phyloP scores from a whole-genome alignment of 37 sponge, comb jelly and placozoan genomes.

The Chondrosia reniformis region DNA sequence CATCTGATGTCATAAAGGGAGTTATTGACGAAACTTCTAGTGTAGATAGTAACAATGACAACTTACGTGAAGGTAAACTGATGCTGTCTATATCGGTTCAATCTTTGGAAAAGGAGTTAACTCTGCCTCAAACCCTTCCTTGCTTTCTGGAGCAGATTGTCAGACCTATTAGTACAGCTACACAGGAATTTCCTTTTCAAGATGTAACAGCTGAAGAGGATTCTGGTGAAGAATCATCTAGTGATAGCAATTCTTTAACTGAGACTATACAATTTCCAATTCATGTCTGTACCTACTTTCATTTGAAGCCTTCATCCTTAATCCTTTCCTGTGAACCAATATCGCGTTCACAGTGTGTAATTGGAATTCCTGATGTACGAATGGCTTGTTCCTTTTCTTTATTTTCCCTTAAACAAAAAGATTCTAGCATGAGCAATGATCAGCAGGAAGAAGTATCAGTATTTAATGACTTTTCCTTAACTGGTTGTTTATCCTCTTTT shows the following conservation, averaged over 20 bases:
- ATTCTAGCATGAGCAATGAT: background rate
- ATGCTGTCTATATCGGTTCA: slow-evolving; percentile 45
- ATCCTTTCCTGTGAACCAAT: slow-evolving; percentile 81
- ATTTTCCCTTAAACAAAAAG: slow-evolving; percentile 24
- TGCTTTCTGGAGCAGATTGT: slow-evolving; percentile 88
- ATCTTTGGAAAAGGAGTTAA: slow-evolving; percentile 65
- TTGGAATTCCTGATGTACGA: slow-evolving; percentile 74
- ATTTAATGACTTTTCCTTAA: slow-evolving; percentile 64
- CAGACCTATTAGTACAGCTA: slow-evolving; percentile 52
- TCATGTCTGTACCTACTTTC: slow-evolving; percentile 66
- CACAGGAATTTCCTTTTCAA: background rate
- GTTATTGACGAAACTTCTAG: background rate
- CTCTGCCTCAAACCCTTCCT: slow-evolving; percentile 61
- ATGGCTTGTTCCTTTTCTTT: slow-evolving; percentile 72
- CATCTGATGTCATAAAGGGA: slow-evolving; percentile 38
- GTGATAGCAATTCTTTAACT: background rate
- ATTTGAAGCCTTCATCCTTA: slow-evolving; percentile 75
- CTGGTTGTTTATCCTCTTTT: slow-evolving; percentile 66
- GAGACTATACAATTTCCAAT: slow-evolving; percentile 78
- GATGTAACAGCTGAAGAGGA: slow-evolving; percentile 1
- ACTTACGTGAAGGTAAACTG: slow-evolving; percentile 51
- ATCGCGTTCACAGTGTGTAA: slow-evolving; percentile 72
- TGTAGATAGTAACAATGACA: background rate
- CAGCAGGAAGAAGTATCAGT: background rate
- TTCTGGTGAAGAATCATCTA: background rate